Evolutionary conservation across 2,113 vertebrate species (phyloP).

Genomic region (Campylomormyrus numenius): DNA sequence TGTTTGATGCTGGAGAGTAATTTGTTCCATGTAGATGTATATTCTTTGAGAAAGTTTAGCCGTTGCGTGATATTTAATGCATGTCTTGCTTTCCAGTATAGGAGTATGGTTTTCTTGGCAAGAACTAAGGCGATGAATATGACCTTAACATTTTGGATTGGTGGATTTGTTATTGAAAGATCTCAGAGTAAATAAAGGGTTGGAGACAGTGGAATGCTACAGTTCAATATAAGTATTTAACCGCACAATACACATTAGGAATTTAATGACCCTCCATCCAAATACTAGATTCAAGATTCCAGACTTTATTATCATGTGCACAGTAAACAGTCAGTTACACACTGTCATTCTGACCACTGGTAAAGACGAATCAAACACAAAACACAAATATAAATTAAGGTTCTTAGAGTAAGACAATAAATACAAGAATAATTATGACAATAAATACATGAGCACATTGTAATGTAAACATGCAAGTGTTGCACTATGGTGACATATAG

Average conservation of each 20-base stretch:
- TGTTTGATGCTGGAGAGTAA: background rate
- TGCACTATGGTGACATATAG: background rate
- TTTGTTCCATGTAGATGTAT: background rate
- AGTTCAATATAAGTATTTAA: background rate
- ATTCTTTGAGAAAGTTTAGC: background rate
- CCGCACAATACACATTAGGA: background rate
- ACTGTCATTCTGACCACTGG: background rate
- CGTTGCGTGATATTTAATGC: background rate
- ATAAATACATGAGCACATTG: background rate
- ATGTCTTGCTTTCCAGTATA: background rate
- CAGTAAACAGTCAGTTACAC: background rate
- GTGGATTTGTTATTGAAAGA: background rate
- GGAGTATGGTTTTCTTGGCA: background rate
- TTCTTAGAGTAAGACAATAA: background rate
- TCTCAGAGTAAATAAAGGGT: background rate
- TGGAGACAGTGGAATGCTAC: background rate
- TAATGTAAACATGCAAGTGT: background rate
- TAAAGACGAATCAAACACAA: background rate
- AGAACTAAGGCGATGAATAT: background rate
- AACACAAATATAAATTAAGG: background rate
- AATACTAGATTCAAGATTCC: background rate
- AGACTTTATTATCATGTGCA: background rate
- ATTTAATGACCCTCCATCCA: background rate
- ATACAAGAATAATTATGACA: background rate
- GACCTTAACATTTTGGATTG: background rate